Percentiles rank a stretch among this genome's conserved stretches.
Conservation (phyloP, 2,888 invertebrate species). For the Dynastes hyllus region DNA sequence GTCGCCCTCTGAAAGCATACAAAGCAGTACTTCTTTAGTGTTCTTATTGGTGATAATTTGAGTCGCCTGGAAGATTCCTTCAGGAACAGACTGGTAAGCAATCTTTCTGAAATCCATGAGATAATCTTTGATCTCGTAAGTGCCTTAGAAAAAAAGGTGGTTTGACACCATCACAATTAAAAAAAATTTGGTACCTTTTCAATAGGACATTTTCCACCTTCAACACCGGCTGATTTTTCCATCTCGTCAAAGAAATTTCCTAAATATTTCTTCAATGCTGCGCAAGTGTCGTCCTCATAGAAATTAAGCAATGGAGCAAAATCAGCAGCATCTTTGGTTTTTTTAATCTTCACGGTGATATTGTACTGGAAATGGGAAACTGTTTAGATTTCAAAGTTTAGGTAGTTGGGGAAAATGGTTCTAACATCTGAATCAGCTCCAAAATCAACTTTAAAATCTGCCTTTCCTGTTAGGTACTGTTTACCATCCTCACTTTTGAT, state of each 20-base stretch:
- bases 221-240: conserved; percentile 48
- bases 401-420: neutral
- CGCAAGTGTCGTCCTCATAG: conserved; percentile 50
- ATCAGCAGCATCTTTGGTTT: conserved; percentile 38
- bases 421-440: conserved; percentile 49
- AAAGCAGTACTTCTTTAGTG: conserved; percentile 50
- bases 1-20: conserved; percentile 49
- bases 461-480: conserved; percentile 35
- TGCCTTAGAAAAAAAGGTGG: conserved; percentile 49
- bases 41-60: conserved; percentile 43
- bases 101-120: conserved; percentile 48
- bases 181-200: conserved; percentile 34
- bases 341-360: conserved; percentile 41
- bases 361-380: conserved; percentile 35
- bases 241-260: conserved; percentile 50
- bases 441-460: conserved; percentile 45
- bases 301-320: conserved; percentile 37
- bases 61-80: conserved; percentile 38
- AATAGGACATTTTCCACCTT: conserved; percentile 52
- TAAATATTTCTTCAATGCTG: conserved; percentile 50
- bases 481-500: conserved; percentile 30
- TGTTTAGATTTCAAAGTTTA: neutral
- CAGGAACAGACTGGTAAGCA: conserved; percentile 48
- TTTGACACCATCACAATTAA: neutral
- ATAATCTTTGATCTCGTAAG: conserved; percentile 51